These are phyloP conservation scores for Notarius lentiginosus DNA, from an alignment of 2,113 vertebrate genomes.

Conservation along the genomic window DNA sequence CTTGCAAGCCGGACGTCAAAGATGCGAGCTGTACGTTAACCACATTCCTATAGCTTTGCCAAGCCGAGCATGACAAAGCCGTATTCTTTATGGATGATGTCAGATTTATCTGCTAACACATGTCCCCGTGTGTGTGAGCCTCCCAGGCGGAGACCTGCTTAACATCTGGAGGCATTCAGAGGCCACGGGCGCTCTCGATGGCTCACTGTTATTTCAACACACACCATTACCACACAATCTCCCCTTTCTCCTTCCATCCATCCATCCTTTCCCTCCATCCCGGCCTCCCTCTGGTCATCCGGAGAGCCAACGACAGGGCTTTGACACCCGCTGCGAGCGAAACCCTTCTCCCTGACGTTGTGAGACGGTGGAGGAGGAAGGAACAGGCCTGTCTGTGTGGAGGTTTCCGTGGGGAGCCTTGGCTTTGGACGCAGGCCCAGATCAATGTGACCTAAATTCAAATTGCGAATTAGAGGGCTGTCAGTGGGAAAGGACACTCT, in stretches of 20 bases:
- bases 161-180: conserved; percentile 50
- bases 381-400: conserved; percentile 49
- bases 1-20: conserved; percentile 11
- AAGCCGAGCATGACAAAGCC: conserved; percentile 28
- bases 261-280: conserved; percentile 13
- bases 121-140: conserved; percentile 41
- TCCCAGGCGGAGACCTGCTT: conserved; percentile 45
- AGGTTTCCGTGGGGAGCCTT: conserved; percentile 56
- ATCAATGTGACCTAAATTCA: conserved; percentile 78
- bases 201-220: conserved; percentile 31
- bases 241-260: conserved; percentile 28
- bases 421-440: conserved; percentile 72
- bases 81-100: conserved; percentile 48
- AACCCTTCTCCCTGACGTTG: conserved; percentile 45
- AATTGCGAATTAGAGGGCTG: conserved; percentile 71
- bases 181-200: conserved; percentile 29
- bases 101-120: conserved; percentile 51
- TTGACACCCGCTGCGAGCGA: conserved; percentile 20
- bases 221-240: conserved; percentile 31
- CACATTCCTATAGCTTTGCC: conserved; percentile 21
- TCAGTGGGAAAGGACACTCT: conserved; percentile 68
- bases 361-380: conserved; percentile 32
- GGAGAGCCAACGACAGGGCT: conserved; percentile 25
- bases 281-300: conserved; percentile 14
- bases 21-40: background rate